Percentiles rank a stretch among this genome's conserved stretches.
These are phyloP conservation scores for Catocala nupta DNA, from an alignment of 2,888 invertebrate species.

Conservation along the genomic window DNA sequence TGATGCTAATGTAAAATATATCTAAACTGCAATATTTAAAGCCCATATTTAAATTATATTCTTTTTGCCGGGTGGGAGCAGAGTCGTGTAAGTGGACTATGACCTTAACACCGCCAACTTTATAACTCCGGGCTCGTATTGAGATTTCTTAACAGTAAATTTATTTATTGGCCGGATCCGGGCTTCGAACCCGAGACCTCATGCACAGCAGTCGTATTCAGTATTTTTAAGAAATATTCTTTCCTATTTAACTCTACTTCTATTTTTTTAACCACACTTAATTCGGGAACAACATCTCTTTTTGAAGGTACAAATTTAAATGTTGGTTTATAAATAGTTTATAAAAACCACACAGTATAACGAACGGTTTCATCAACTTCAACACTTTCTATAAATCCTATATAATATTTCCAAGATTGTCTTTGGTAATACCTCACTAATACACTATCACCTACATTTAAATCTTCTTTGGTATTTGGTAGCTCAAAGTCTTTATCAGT, in stretches of 20 bases:
- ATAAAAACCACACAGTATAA: conserved; percentile 12
- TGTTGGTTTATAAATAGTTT: conserved; percentile 17
- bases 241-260: conserved; percentile 16
- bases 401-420: conserved; percentile 22
- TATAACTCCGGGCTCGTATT: no score
- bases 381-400: conserved; percentile 21
- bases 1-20: no score
- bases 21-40: no score
- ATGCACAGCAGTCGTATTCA: no score
- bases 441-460: conserved; percentile 19
- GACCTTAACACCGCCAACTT: no score
- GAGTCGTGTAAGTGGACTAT: no score
- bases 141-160: no score
- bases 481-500: conserved; percentile 17
- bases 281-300: conserved; percentile 14
- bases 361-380: conserved; percentile 12
- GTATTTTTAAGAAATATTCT: conserved; percentile 15
- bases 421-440: conserved; percentile 23
- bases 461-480: conserved; percentile 6
- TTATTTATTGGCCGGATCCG: no score
- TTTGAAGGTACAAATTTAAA: conserved; percentile 18
- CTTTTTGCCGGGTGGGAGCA: no score
- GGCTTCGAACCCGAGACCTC: no score
- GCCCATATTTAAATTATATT: no score
- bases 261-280: conserved; percentile 16